Conservation (phyloP, 1,140 invertebrate genomes). For the Acromyrmex heyeri region DNA sequence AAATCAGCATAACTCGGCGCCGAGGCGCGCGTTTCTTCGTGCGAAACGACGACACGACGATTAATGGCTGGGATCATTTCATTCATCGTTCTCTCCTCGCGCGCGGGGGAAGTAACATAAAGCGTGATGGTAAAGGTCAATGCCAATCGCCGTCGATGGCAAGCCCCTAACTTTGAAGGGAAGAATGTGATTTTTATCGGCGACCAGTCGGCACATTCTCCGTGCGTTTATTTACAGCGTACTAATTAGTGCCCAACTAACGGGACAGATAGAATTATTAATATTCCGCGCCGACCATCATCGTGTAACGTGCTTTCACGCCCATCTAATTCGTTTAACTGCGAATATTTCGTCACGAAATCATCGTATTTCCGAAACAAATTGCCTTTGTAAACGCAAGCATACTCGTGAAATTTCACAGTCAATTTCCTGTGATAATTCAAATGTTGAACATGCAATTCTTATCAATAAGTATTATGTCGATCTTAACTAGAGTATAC, state of each 20-base stretch:
- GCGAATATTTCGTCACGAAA: slow-evolving; percentile 15
- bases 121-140: slow-evolving; percentile 72
- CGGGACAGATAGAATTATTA: slow-evolving; percentile 47
- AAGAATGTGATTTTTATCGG: slow-evolving; percentile 64
- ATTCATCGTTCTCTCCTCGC: slow-evolving; percentile 68
- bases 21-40: slow-evolving; percentile 70
- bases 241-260: slow-evolving; percentile 61
- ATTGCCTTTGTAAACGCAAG: not conserved
- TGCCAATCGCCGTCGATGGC: slow-evolving; percentile 64
- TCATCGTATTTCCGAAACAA: not conserved
- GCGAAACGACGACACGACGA: slow-evolving; percentile 68
- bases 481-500: not conserved
- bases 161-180: slow-evolving; percentile 70
- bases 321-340: slow-evolving; percentile 48
- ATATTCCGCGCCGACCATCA: slow-evolving; percentile 25
- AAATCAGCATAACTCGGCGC: slow-evolving; percentile 78
- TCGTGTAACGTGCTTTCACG: slow-evolving; percentile 23
- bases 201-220: slow-evolving; percentile 14
- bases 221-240: slow-evolving; percentile 53
- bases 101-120: slow-evolving; percentile 59
- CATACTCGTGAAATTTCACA: not conserved
- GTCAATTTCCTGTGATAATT: not conserved
- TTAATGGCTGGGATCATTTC: slow-evolving; percentile 75
- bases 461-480: not conserved
- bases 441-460: slow-evolving; percentile 1